Evolutionary conservation across 64 coral and sea anemone genomes (phyloP).

Genomic region (Orbicella faveolata): DNA sequence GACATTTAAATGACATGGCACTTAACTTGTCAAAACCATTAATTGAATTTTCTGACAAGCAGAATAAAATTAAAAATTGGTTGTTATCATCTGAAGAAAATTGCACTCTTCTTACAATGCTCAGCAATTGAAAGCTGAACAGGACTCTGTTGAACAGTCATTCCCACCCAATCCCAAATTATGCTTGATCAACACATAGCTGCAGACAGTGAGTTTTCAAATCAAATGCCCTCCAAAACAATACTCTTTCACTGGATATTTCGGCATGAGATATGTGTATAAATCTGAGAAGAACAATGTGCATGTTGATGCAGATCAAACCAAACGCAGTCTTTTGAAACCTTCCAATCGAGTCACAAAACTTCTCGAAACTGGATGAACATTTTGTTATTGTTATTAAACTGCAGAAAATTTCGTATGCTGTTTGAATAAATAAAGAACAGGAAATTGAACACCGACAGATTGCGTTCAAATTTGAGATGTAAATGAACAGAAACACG

Average conservation of each 20-base stretch:
- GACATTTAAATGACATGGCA: neutral
- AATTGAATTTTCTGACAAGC: constrained; percentile 14
- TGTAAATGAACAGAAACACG: neutral
- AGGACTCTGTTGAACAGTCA: neutral
- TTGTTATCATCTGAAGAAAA: neutral
- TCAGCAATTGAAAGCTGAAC: too few species aligned
- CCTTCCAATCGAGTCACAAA: neutral
- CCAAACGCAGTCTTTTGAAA: too few species aligned
- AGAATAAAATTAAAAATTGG: neutral
- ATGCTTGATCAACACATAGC: too few species aligned
- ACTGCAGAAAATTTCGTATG: neutral
- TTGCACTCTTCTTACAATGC: too few species aligned
- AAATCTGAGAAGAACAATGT: too few species aligned
- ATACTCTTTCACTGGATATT: too few species aligned
- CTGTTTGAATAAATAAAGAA: neutral
- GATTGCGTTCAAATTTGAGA: neutral
- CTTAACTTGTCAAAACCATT: constrained; percentile 11
- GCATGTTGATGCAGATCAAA: too few species aligned
- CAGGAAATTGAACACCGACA: neutral
- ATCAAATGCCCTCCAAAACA: too few species aligned
- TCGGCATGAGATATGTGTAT: too few species aligned
- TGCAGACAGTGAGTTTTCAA: too few species aligned
- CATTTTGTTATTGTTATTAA: neutral
- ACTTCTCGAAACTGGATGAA: neutral
- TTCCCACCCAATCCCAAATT: neutral